Base-by-base conservation (phyloP, 2,888 invertebrate genomes). In the Coelinius sp. region DNA sequence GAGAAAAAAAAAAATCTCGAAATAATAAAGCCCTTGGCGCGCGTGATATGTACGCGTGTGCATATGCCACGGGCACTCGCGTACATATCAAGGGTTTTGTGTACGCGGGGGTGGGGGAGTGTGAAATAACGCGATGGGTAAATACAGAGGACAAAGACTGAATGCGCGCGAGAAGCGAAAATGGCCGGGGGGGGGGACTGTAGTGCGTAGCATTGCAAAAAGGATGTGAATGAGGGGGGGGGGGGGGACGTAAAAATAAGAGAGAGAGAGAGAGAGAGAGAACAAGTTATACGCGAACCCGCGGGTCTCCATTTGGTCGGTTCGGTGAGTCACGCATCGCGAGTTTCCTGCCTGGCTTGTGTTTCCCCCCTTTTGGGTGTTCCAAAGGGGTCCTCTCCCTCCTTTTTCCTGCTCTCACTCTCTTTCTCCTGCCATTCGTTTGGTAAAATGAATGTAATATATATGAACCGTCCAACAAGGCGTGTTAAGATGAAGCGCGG, bases 301-400 rank as follows among this genome's bases (percentile, higher is more conserved):
- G 84, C 85, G 84, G 83, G 82, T 82, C 46, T 83, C 80, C 77
- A 81, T 82, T 82, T 82, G 82, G 80, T 83, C 81, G 80, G 81
- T 83, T 80, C 83, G 82, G 83, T 86, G 86, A 87, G 87, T 86
- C 87, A 87, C 86, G 87, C 86, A 85, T 84, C 86, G 86, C 86
- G 86, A 83, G 86, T 87, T 87, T 86, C 87, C 87, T 86, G 86
- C 86, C 64, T 62, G 66, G n/a, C 27, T 64, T 62, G 66, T 65
- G 49, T 38, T 35, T 72, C 66, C 75, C 68, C 68, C 56, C 70
- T 53, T 64, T 56, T 46, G 64, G 53, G 56, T 68, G 31, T 41
- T 35, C 46, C 46, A 49, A 14, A 41, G 14, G 35, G 22, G 62
- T 62, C 65, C 27, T 35, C 24, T 38, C 31, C 41, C 24, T 27